Base-by-base conservation (phyloP, 1,140 invertebrate genomes). In the Philopotamus ludificatus region DNA sequence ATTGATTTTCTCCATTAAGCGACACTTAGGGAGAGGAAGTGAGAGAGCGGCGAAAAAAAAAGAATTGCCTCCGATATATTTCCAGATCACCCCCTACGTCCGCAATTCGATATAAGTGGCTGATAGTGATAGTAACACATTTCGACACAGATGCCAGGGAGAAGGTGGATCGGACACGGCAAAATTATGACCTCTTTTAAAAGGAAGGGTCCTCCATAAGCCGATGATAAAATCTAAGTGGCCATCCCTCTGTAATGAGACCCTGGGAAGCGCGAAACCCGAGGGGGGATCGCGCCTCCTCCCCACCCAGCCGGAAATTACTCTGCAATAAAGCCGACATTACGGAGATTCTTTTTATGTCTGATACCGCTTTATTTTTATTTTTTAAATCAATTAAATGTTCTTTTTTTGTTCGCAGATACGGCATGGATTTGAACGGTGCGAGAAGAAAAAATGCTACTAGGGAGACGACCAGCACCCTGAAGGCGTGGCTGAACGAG, bases 401-500 rank as follows among this genome's bases (percentile, higher is more conserved):
- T 71, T 71, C 49, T 66, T 71, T 72, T 44, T 47, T 74, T 72
- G 63, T 68, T 86, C 85, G 16, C 84, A 94, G 92, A 71, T 95
- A 94, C 74, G 92, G 91, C 63, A 91, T 95, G 87, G 92, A 94
- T 77, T 81, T 94, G 63, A 94, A 94, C 73, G 92, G 91, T 0
- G 91, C 93, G 18, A 82, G 95, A 73, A 83, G 96, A 70, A 98
- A 98, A 83, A 98, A 98, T 82, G 97, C 96, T 18, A 98, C 97
- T 18, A 80, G 96, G 59, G 96, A 99, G 80, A 98, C 95, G 18
- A 98, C 96, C 20, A 95, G 92, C 76, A 97, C 95, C 2, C 79
- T 99, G 8, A 98, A 98, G 79, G 94, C 95, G 12, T 99, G 97
- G 97, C 83, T 99, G 1, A 97, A 97, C 77, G 95, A 98, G 75